phyloP scores from a whole-genome alignment of 1,140 invertebrate genomes.

The Cyphomyrmex costatus region DNA sequence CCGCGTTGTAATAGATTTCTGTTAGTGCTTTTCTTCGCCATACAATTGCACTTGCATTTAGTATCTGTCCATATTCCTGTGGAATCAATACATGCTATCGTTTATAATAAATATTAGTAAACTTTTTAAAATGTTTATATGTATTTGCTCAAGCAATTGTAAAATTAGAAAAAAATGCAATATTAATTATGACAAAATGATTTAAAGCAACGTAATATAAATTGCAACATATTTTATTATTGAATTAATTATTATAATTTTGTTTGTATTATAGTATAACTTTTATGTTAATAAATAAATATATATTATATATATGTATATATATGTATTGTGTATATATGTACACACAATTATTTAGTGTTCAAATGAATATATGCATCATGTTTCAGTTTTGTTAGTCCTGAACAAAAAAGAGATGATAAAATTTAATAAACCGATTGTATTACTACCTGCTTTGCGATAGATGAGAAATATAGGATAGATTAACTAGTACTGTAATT shows the following conservation, averaged over 20 bases:
- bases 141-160: background rate
- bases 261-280: too few species aligned
- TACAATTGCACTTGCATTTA: conserved; percentile 47
- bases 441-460: too few species aligned
- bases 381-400: too few species aligned
- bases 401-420: too few species aligned
- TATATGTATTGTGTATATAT: too few species aligned
- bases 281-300: too few species aligned
- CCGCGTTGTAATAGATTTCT: conserved; percentile 36
- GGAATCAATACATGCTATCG: background rate
- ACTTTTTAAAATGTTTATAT: conserved; percentile 4
- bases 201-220: background rate
- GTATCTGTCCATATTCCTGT: conserved; percentile 6
- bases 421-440: too few species aligned
- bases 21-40: conserved; percentile 24
- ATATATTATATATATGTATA: too few species aligned
- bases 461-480: too few species aligned
- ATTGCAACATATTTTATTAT: background rate
- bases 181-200: background rate
- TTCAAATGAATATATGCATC: too few species aligned
- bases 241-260: background rate
- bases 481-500: background rate
- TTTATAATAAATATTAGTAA: background rate
- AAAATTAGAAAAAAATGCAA: background rate
- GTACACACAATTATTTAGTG: too few species aligned